A percentile compares a stretch with the other conserved stretches of the same genome.
Evolutionary conservation across 2,113 vertebrate species (phyloP).

Genomic region (Climacteris rufus): DNA sequence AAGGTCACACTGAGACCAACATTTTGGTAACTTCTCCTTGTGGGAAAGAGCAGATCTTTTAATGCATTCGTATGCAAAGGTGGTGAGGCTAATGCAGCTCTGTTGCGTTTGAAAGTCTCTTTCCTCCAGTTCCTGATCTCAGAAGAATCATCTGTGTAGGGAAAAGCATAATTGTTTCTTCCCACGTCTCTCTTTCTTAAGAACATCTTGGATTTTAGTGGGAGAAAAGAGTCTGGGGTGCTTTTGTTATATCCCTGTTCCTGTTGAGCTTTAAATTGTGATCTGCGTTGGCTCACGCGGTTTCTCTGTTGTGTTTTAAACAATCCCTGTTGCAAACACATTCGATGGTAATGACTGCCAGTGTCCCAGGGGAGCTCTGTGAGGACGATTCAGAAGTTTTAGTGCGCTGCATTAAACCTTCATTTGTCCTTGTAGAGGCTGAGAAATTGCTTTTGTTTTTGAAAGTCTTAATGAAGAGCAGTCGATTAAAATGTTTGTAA

Average conservation of each 20-base stretch:
- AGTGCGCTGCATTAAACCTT: not conserved
- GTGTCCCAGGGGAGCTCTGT: not conserved
- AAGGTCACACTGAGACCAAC: not conserved
- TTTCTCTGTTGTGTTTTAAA: not conserved
- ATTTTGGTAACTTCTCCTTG: not conserved
- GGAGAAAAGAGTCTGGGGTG: not conserved
- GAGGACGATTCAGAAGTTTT: not conserved
- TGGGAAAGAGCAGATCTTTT: not conserved
- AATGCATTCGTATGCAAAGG: not conserved
- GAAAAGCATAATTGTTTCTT: not conserved
- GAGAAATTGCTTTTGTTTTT: not conserved
- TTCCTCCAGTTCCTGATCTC: not conserved
- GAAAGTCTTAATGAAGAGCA: conserved; percentile 2
- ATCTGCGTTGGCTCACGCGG: not conserved
- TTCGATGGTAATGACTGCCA: not conserved
- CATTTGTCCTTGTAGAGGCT: not conserved
- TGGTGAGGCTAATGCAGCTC: not conserved
- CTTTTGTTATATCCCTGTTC: conserved; percentile 11
- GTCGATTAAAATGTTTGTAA: not conserved
- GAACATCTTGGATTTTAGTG: not conserved
- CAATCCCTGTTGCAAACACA: not conserved
- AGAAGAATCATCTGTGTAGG: not conserved
- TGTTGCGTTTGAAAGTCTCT: not conserved
- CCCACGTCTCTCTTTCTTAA: not conserved
- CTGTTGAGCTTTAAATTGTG: not conserved